phyloP scores from a whole-genome alignment of 2,888 invertebrate species.

The Nycteola revayana region DNA sequence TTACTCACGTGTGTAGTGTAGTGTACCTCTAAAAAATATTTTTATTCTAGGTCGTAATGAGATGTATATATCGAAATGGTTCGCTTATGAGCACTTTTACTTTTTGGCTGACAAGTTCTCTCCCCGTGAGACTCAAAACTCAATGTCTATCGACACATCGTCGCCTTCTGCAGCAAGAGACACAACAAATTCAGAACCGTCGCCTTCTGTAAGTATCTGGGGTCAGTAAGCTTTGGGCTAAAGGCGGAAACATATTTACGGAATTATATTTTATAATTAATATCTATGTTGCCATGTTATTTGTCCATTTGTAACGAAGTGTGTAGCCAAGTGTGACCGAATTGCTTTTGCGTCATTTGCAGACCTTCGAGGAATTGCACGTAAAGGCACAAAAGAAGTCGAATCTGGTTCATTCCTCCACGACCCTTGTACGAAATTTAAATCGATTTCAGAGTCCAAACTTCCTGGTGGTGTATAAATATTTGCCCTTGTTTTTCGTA shows the following conservation, averaged over 20 bases:
- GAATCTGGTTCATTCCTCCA: slow-evolving; percentile 33
- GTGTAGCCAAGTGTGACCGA: no score
- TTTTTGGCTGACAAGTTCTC: no score
- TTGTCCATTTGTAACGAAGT: slow-evolving; percentile 26
- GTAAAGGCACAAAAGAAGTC: no score
- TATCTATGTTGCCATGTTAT: no score
- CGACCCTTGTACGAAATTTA: slow-evolving; percentile 15
- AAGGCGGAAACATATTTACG: slow-evolving; percentile 14
- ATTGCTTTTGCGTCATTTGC: slow-evolving; percentile 19
- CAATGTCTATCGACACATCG: no score
- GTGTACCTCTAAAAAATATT: no score
- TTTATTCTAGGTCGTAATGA: slow-evolving; percentile 15
- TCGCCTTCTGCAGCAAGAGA: slow-evolving; percentile 13
- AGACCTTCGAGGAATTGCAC: slow-evolving; percentile 22
- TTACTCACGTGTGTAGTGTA: slow-evolving; percentile 12
- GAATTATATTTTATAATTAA: slow-evolving; percentile 11
- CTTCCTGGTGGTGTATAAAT: slow-evolving; percentile 17
- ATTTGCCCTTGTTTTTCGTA: no score
- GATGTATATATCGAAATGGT: slow-evolving; percentile 17
- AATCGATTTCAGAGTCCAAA: slow-evolving; percentile 23
- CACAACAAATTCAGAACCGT: no score
- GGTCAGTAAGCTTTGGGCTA: no score
- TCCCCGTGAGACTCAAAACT: no score
- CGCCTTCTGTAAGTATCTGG: no score
- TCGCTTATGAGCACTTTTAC: no score